Evolutionary conservation across 2,888 invertebrate species (phyloP).

Genomic region (Syrphus vitripennis): DNA sequence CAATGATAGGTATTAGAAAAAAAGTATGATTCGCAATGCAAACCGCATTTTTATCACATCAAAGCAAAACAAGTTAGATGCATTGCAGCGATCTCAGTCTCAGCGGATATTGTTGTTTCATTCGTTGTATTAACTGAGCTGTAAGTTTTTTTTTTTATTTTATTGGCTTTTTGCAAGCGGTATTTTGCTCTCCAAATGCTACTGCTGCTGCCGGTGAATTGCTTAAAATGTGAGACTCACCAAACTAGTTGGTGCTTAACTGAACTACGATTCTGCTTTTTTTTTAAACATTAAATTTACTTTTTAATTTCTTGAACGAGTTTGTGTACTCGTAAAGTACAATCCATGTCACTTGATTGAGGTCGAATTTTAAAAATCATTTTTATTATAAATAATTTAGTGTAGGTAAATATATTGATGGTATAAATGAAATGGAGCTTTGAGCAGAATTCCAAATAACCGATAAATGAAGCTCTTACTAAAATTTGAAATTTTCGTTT

Average conservation of each 20-base stretch:
- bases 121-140: background rate
- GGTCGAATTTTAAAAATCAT: no score
- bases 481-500: no score
- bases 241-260: background rate
- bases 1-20: background rate
- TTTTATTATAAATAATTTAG: no score
- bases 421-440: no score
- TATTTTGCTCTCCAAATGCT: background rate
- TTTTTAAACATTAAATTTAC: background rate
- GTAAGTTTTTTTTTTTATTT: background rate
- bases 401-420: no score
- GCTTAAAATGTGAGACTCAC: background rate
- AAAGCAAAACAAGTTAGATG: background rate
- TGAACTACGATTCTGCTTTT: background rate
- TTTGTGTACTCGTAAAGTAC: background rate
- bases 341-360: no score
- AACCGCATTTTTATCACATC: conserved; percentile 8
- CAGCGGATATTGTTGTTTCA: background rate
- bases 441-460: no score
- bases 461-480: no score
- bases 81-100: background rate
- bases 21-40: background rate
- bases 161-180: background rate
- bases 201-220: background rate
- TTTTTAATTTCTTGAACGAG: background rate